phyloP scores from a whole-genome alignment of 2,888 invertebrate species.

The Chloroclystis v-ata region DNA sequence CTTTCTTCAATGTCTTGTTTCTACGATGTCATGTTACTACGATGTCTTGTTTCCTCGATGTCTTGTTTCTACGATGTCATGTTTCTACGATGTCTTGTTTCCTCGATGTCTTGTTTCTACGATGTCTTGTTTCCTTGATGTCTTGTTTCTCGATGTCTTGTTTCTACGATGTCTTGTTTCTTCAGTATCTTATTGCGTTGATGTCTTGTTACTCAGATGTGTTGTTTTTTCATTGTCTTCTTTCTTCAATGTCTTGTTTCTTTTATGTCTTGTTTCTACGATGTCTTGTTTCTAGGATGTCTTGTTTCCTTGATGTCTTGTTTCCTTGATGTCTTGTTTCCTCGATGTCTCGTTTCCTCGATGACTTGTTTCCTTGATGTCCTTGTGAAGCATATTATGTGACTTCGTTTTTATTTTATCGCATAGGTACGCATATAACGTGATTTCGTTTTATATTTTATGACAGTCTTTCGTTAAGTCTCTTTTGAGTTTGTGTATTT shows the following conservation, averaged over 20 bases:
- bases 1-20: constrained; percentile 11
- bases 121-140: constrained; percentile 14
- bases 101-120: constrained; percentile 12
- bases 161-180: constrained; percentile 12
- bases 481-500: too few species aligned
- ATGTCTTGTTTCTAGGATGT: constrained; percentile 12
- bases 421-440: too few species aligned
- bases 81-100: constrained; percentile 14
- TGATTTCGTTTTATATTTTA: too few species aligned
- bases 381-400: too few species aligned
- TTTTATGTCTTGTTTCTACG: constrained; percentile 13
- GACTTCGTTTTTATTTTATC: too few species aligned
- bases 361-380: constrained; percentile 14
- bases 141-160: constrained; percentile 15
- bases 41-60: constrained; percentile 16
- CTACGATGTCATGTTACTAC: constrained; percentile 10
- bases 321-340: constrained; percentile 13
- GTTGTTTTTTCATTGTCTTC: constrained; percentile 5
- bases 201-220: constrained; percentile 12
- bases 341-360: constrained; percentile 14
- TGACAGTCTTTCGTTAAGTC: too few species aligned
- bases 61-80: constrained; percentile 14
- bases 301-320: constrained; percentile 16
- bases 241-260: constrained; percentile 10
- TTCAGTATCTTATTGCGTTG: constrained; percentile 11